Evolutionary conservation across 2,888 invertebrate species (phyloP), one percentile per base, ranked within the genome.

Genomic region (Caenorhabditis imperialis): DNA sequence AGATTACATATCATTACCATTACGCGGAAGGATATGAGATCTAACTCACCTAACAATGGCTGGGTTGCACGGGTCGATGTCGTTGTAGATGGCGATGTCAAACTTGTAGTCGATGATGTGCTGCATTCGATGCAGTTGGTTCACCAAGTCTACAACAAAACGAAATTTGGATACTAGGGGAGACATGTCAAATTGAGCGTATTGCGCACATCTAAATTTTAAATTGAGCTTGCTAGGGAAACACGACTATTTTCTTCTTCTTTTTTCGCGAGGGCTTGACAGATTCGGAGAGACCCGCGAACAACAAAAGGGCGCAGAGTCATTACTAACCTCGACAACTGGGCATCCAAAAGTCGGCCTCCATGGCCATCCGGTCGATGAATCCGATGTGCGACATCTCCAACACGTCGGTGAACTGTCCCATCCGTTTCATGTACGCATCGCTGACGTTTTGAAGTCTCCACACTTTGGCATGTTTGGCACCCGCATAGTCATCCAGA

Each of bases 1-100:
- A 74, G 74, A 74, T 67, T 74, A 74, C 74, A 74, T 74, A 74
- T 74, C 74, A 74, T 74, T 74, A 45, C 67, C 74, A 61, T 62
- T 51, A 38, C 14, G 37, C 61, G 74, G 67, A 74, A 74, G 61
- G 74, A 74, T 74, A 74, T 61, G 74, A 45, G 54, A 61, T 74
- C 74, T 67, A 74, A 74, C 74, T 47, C 61, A 74, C 74, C 67
- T 62, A 7, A 74, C 62, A 14, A 75, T 35, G 48, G 61, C 58
- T 7, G 57, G 42, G 27, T 51, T 70, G 62, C 75, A 75, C 14
- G 60, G 58, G 27, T 75, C 75, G 27, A 75, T 58, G 54, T 75
- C 75, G 42, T 67, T 61, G 44, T 37, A 55, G n/a, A 75, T 58
- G 12, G 70, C 75, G 20, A 75, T 22, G 16, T 75, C 75, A 16